Percentiles rank a stretch among this genome's conserved stretches.
These are phyloP conservation scores for Probosciger aterrimus DNA, from an alignment of 2,113 vertebrate genomes.

Conservation along the genomic window DNA sequence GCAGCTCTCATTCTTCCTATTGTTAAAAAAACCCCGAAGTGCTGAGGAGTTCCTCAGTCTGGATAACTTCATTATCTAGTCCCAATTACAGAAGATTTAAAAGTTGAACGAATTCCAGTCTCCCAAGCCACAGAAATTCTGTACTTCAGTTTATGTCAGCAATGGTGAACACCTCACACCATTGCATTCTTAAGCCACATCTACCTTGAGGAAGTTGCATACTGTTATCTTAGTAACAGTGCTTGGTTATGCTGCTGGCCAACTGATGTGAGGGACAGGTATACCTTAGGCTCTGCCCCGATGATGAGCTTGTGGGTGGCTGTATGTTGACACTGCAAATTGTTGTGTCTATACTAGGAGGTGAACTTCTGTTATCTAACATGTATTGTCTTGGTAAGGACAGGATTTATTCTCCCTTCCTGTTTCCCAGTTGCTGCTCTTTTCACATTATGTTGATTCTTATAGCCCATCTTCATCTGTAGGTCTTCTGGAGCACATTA, in stretches of 20 bases:
- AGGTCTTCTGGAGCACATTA: not conserved
- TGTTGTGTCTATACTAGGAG: not conserved
- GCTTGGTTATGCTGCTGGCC: not conserved
- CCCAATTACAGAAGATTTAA: not conserved
- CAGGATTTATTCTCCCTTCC: not conserved
- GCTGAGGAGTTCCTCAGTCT: not conserved
- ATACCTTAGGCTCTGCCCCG: not conserved
- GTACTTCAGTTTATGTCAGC: not conserved
- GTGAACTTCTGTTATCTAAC: not conserved
- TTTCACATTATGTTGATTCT: not conserved
- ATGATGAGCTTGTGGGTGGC: not conserved
- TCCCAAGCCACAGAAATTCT: not conserved
- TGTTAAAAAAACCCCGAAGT: not conserved
- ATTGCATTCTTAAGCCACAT: not conserved
- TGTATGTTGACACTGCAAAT: not conserved
- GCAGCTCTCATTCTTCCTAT: not conserved
- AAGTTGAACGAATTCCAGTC: not conserved
- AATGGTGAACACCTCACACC: not conserved
- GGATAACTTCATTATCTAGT: constrained; percentile 21
- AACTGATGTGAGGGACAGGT: not conserved
- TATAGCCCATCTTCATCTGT: not conserved
- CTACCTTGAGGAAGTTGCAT: not conserved
- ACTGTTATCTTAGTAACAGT: not conserved
- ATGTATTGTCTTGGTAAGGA: not conserved
- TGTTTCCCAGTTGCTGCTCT: not conserved